Base-by-base conservation (phyloP, 2,797 vertebrate genomes). In the Aselliscus stoliczkanus region DNA sequence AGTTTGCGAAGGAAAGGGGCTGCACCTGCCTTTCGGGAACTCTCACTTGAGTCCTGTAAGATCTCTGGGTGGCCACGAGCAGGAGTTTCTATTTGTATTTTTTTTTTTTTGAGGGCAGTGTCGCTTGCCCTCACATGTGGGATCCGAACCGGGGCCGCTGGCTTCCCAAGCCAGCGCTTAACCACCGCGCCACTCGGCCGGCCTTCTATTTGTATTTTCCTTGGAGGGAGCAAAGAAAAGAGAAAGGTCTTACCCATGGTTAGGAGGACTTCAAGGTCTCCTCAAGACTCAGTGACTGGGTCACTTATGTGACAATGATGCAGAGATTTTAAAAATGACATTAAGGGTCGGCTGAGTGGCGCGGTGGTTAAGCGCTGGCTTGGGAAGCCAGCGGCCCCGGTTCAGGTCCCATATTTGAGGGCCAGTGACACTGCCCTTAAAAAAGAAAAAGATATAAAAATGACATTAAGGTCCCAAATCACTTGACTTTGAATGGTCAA, bases 21-120 rank as follows among this genome's bases (percentile, higher is more conserved):
- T 4, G 3, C 10, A 3, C 23, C 52, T 65, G 37, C 54, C 64
- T 39, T 0, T 3, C 0, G 11, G 60, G 80, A 9, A 15, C 9
- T 27, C 27, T 20, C 31, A 4, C 54, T 12, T 0, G 50, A 13
- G 25, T 83, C 77, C 25, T 67, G 23, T 21, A 23, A 3, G 42
- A n/a, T 37, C 23, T 47, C 39, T 17, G 25, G 56, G 44, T 31
- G 10, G 23, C 42, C 37, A 27, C 1, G 23, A 21, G 11, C 7
- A 47, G n/a, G 88, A 60, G 17, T 29, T 20, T 65, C 29, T 60
- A 20, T 12, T 15, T 25, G 18, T 9, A 18, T 37, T 27, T 34
- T 54, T n/a, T n/a, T n/a, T n/a, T n/a, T n/a, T n/a, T n/a, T n/a
- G n/a, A n/a, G n/a, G n/a, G n/a, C n/a, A n/a, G n/a, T n/a, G n/a